A percentile compares a stretch with the other conserved stretches of the same genome.
phyloP scores from a whole-genome alignment of 2,888 invertebrate species.

The Trileptium ribeirensis region DNA sequence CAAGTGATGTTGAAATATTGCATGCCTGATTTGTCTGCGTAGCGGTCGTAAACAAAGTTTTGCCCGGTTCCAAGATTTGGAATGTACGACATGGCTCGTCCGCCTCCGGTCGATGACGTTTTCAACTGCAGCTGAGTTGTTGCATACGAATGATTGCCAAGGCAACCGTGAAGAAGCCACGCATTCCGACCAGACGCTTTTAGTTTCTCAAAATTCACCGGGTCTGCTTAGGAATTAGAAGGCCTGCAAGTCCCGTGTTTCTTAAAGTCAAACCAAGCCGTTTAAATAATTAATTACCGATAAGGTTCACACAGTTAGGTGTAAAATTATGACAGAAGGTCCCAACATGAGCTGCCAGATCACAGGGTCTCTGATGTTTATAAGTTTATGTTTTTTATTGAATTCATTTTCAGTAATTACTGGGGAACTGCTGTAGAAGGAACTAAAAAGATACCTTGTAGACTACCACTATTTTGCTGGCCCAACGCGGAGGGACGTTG shows the following conservation, averaged over 20 bases:
- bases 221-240: not conserved
- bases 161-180: not conserved
- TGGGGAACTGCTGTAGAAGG: too few species aligned
- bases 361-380: too few species aligned
- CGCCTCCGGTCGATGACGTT: not conserved
- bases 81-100: not conserved
- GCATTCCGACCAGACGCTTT: not conserved
- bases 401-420: too few species aligned
- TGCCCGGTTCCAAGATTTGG: not conserved
- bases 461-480: too few species aligned
- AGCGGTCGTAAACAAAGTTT: not conserved
- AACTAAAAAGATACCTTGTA: too few species aligned
- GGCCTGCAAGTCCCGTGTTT: not conserved
- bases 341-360: too few species aligned
- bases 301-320: too few species aligned
- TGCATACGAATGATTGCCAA: not conserved
- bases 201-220: not conserved
- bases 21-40: not conserved
- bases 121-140: not conserved
- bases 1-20: not conserved
- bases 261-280: too few species aligned
- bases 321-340: too few species aligned
- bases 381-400: too few species aligned
- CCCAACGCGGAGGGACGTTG: too few species aligned
- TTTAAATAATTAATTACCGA: too few species aligned